Evolutionary conservation across 2,888 invertebrate genomes (phyloP).

Genomic region (Boloria selene): DNA sequence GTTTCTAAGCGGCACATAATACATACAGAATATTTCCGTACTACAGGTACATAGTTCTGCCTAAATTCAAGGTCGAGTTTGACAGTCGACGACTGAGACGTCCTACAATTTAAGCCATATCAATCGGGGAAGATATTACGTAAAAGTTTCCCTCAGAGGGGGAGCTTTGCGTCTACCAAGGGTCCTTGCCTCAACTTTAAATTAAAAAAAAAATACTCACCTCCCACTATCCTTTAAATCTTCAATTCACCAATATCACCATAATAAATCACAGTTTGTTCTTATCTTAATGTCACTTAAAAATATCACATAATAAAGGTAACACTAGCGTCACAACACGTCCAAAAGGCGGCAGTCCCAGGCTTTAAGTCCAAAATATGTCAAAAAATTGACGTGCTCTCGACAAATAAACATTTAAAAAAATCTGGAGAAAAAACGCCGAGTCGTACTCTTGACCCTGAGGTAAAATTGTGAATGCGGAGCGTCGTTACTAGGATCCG

Average conservation of each 20-base stretch:
- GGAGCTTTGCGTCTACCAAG: constrained; percentile 40
- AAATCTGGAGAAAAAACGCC: constrained; percentile 64
- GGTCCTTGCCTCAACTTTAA: constrained; percentile 52
- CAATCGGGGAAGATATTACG: constrained; percentile 62
- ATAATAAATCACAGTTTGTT: constrained; percentile 81
- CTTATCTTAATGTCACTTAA: constrained; percentile 77
- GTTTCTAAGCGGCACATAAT: constrained; percentile 48
- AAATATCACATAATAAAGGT: constrained; percentile 79
- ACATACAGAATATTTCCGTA: constrained; percentile 76
- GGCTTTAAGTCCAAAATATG: constrained; percentile 71
- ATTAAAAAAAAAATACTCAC: constrained; percentile 57
- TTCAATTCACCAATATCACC: constrained; percentile 78
- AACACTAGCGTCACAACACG: constrained; percentile 82
- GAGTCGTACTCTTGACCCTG: constrained; percentile 79
- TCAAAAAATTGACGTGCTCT: constrained; percentile 75
- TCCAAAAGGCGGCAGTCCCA: constrained; percentile 78
- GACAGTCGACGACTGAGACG: constrained; percentile 65
- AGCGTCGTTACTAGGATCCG: constrained; percentile 78
- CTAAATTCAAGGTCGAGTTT: constrained; percentile 73
- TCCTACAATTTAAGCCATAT: constrained; percentile 59
- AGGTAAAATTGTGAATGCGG: constrained; percentile 80
- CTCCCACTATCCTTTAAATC: constrained; percentile 69
- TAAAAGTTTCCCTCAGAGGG: constrained; percentile 58
- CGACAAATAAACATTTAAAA: constrained; percentile 75
- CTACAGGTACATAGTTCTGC: constrained; percentile 56